These are phyloP conservation scores for Nasonia vitripennis DNA, from an alignment of 1,140 invertebrate genomes.

Conservation along the genomic window DNA sequence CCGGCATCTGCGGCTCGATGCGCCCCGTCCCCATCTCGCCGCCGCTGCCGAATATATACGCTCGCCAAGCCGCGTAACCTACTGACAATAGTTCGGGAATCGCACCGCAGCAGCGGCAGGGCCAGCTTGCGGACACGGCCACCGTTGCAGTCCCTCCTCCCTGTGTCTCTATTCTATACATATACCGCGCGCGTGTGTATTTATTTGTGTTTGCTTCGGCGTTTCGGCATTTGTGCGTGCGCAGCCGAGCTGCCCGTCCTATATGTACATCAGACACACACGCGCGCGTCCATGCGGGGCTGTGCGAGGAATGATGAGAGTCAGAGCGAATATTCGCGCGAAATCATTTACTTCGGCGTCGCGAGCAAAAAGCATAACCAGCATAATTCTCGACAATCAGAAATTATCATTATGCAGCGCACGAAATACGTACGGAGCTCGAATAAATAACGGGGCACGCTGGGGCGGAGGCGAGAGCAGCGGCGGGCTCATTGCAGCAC, in stretches of 20 bases:
- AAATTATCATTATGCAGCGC: background rate
- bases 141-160: too few relatives aligned
- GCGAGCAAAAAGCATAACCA: too few relatives aligned
- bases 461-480: background rate
- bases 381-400: background rate
- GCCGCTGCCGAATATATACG: background rate
- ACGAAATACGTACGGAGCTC: background rate
- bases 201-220: background rate
- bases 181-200: background rate
- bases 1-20: constrained; percentile 54
- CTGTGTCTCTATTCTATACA: too few relatives aligned
- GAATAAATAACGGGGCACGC: background rate
- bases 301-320: background rate
- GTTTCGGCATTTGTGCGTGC: background rate
- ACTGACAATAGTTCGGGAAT: constrained; percentile 3
- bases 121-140: too few relatives aligned
- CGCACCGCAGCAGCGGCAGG: background rate
- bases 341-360: too few relatives aligned
- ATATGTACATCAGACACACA: background rate
- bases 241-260: background rate
- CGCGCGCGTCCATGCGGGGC: constrained; percentile 1
- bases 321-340: too few relatives aligned
- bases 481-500: background rate
- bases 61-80: background rate
- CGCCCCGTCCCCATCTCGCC: background rate